Conservation (phyloP, 2,888 invertebrate species). For the Philhelius pedissequus region DNA sequence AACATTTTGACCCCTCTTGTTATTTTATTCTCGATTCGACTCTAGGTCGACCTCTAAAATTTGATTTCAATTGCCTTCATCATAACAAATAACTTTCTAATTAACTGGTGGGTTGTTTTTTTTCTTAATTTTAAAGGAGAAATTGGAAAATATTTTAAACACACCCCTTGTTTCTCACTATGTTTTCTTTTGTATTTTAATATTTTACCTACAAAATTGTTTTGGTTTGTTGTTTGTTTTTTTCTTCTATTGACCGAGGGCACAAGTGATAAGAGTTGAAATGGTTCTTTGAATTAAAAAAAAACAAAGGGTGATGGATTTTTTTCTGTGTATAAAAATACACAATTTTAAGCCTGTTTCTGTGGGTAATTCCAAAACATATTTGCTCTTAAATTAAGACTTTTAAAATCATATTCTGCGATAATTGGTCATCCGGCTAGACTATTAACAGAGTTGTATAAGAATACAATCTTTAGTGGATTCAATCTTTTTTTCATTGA, state of each 20-base stretch:
- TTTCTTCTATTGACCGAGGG: neutral
- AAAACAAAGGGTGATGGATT: neutral
- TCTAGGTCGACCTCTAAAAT: conserved; percentile 14
- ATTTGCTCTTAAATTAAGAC: neutral
- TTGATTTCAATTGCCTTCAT: conserved; percentile 36
- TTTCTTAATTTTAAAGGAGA: neutral
- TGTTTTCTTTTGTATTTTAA: no score
- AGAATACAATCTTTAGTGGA: no score
- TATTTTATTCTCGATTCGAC: neutral
- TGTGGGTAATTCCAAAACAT: neutral
- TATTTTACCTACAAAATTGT: neutral
- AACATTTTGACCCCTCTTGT: neutral
- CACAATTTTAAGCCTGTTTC: neutral
- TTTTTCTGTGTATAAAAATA: neutral
- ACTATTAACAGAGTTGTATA: no score
- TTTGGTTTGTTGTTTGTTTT: neutral
- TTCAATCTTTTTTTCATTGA: no score
- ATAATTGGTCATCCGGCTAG: no score
- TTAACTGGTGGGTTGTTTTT: conserved; percentile 12
- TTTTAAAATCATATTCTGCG: no score
- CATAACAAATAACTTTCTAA: conserved; percentile 50
- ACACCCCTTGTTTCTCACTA: neutral
- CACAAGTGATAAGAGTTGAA: neutral
- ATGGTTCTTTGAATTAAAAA: neutral
- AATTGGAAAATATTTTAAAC: neutral